A percentile compares a stretch with the other conserved stretches of the same genome.
Evolutionary conservation across 2,113 vertebrate genomes (phyloP).

Genomic region (Atlantisia rogersi): DNA sequence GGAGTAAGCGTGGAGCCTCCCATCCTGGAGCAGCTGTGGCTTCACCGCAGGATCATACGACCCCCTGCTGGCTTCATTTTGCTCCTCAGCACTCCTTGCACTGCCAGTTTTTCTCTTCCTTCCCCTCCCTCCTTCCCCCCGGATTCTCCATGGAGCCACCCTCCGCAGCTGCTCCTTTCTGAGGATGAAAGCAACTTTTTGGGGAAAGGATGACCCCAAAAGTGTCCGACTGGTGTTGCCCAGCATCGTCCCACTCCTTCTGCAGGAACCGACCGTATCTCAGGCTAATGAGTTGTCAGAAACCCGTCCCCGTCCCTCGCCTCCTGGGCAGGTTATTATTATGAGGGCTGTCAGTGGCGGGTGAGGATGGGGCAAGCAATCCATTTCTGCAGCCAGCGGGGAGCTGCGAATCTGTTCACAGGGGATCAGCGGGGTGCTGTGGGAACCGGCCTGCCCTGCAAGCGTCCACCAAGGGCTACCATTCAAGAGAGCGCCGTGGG

Average conservation of each 20-base stretch:
- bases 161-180: neutral
- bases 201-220: neutral
- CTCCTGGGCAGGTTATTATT: constrained; percentile 72
- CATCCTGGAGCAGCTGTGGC: neutral
- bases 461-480: constrained; percentile 55
- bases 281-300: constrained; percentile 70
- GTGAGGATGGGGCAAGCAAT: constrained; percentile 68
- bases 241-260: neutral
- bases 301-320: constrained; percentile 41
- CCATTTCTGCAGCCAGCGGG: constrained; percentile 65
- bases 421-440: constrained; percentile 72
- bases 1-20: neutral
- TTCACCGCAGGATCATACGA: constrained; percentile 20
- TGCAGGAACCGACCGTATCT: constrained; percentile 7
- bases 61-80: constrained; percentile 41
- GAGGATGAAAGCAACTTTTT: neutral
- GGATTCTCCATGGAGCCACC: neutral
- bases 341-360: constrained; percentile 75
- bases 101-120: neutral
- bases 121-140: rapidly evolving
- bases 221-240: neutral
- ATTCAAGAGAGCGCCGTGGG: constrained; percentile 45
- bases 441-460: constrained; percentile 70
- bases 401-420: constrained; percentile 68
- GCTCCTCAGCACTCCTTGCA: neutral